phyloP scores from a whole-genome alignment of 2,113 vertebrate species.

The Nycticryphes semicollaris region DNA sequence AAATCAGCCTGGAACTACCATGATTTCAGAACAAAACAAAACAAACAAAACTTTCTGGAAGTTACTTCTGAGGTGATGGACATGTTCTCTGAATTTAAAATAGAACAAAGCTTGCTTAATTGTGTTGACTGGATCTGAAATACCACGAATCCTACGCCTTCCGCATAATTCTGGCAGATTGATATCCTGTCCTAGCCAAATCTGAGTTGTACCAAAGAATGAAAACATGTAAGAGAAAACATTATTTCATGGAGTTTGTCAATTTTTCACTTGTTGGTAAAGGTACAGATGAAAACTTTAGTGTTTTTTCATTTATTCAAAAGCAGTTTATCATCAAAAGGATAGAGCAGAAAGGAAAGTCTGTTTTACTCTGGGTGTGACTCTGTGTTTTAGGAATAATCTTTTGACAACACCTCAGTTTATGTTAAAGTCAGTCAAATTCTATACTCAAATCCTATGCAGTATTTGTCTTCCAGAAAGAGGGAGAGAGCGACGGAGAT shows the following conservation, averaged over 20 bases:
- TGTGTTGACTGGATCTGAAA: slow-evolving; percentile 39
- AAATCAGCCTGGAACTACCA: neutral
- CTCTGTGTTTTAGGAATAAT: neutral
- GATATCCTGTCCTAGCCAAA: slow-evolving; percentile 18
- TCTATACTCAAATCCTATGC: neutral
- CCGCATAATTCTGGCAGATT: slow-evolving; percentile 33
- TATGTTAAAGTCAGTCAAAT: neutral
- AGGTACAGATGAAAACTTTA: neutral
- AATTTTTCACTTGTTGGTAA: neutral
- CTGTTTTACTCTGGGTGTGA: neutral
- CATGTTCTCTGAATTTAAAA: slow-evolving; percentile 19
- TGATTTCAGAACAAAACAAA: neutral
- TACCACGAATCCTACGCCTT: slow-evolving; percentile 7
- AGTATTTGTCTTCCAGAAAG: neutral
- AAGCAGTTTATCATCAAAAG: neutral
- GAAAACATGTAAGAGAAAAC: slow-evolving; percentile 16
- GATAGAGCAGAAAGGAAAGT: neutral
- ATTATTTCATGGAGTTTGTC: neutral
- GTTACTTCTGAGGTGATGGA: neutral
- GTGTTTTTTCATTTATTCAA: neutral
- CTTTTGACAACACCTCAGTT: neutral
- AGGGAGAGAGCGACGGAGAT: neutral
- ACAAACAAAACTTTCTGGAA: slow-evolving; percentile 26
- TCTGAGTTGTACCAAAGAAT: slow-evolving; percentile 3
- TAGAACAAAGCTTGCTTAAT: slow-evolving; percentile 53